phyloP scores from a whole-genome alignment of 1,140 invertebrate species.

The Drosophila subpulchrella region DNA sequence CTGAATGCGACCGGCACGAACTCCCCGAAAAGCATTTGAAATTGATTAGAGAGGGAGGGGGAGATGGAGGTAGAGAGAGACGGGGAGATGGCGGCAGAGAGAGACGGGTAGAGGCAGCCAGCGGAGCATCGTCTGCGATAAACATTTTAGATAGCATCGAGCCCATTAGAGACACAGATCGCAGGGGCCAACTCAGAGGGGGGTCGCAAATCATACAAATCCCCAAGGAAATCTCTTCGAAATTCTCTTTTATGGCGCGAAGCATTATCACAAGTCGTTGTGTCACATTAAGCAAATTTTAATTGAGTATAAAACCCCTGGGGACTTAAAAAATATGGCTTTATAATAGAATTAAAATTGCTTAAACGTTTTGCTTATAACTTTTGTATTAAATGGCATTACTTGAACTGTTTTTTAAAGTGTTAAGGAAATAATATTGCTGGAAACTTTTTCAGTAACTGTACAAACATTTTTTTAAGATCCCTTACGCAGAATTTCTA shows the following conservation, averaged over 20 bases:
- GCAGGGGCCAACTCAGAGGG: constrained; percentile 24
- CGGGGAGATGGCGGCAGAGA: background rate
- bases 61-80: constrained; percentile 3
- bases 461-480: no score
- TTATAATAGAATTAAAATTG: no score
- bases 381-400: no score
- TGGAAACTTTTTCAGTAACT: no score
- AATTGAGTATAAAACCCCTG: no score
- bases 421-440: no score
- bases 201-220: constrained; percentile 1
- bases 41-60: constrained; percentile 67
- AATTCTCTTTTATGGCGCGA: background rate
- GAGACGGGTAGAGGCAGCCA: constrained; percentile 9
- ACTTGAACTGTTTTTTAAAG: no score
- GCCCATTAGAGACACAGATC: constrained; percentile 61
- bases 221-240: background rate
- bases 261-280: background rate
- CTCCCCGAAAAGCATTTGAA: constrained; percentile 70
- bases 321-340: no score
- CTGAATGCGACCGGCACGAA: constrained; percentile 66
- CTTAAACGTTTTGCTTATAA: no score
- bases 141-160: constrained; percentile 61
- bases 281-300: no score
- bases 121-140: constrained; percentile 54
- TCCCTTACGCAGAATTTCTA: no score